Base-by-base conservation (phyloP, 2,797 vertebrate genomes). In the Argyrosomus regius region DNA sequence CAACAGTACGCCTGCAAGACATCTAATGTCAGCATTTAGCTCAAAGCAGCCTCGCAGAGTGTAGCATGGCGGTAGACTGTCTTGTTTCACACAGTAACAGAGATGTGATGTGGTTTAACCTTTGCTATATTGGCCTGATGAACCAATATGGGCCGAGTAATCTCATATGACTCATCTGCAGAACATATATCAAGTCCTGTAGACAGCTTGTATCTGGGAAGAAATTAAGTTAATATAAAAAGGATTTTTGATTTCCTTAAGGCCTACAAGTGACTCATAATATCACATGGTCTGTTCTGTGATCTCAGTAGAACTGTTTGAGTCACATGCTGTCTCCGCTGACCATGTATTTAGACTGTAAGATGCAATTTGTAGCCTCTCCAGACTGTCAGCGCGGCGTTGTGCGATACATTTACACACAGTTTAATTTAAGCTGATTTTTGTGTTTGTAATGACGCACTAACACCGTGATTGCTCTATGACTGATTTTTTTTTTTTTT, bases 241-340 rank as follows among this genome's bases (percentile, higher is more conserved):
- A 65, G 43, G 61, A 35, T 75, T 82, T 87, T 85, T 45, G 53
- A 50, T 66, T 78, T 88, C 75, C 79, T 80, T 26, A 22, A 81
- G 72, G 80, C 71, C 64, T 11, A 16, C 26, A 59, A 71, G 74
- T 88, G 90, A 90, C 45, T 88, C 90, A 90, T 46, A 16, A 13
- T 39, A 71, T 76, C 86, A 72, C 61, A 57, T 74, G 65, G 56
- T 80, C 18, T 43, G 70, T 28, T 60, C 82, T 84, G 73, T 31
- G 28, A 65, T 74, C 74, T 59, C 48, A 35, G 7, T 59, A 26
- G 43, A 76, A 62, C 4, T 3, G 6, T 62, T 83, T 77, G 82
- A 74, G 66, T 84, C 71, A 84, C 75, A 72, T 53, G 54, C 43
- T 49, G 0, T 78, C 79, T 67, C 65, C 20, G 73, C 74, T 80